A percentile compares a stretch with the other conserved stretches of the same genome.
These are phyloP conservation scores for Campaea margaritaria DNA, from an alignment of 2,888 invertebrate genomes.

Conservation along the genomic window DNA sequence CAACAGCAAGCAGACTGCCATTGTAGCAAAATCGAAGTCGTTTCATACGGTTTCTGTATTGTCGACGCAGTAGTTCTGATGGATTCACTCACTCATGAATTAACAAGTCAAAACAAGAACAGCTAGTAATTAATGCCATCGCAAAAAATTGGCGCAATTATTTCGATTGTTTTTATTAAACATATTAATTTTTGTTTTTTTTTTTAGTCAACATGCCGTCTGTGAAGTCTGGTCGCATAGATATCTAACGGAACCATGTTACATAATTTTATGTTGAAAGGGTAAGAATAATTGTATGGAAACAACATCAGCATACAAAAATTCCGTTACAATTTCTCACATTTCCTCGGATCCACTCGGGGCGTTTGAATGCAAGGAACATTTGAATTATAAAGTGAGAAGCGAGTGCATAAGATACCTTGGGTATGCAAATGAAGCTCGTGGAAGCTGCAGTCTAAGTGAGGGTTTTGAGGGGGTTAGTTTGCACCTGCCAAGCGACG, in stretches of 20 bases:
- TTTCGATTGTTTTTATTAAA: not conserved
- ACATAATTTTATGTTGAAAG: not conserved
- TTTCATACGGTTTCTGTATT: slow-evolving; percentile 24
- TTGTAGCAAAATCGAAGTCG: slow-evolving; percentile 25
- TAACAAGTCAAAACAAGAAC: slow-evolving; percentile 16
- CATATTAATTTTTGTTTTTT: not conserved
- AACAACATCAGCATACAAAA: slow-evolving; percentile 41
- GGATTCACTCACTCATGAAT: slow-evolving; percentile 17
- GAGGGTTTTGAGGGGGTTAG: slow-evolving; percentile 50
- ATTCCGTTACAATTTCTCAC: slow-evolving; percentile 83
- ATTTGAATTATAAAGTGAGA: slow-evolving; percentile 84
- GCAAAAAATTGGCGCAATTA: slow-evolving; percentile 7
- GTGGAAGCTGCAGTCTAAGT: slow-evolving; percentile 59
- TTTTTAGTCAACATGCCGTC: too few relatives aligned
- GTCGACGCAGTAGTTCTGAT: slow-evolving; percentile 15
- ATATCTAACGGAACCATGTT: too few relatives aligned
- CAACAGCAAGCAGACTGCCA: slow-evolving; percentile 14
- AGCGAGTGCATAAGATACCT: slow-evolving; percentile 79
- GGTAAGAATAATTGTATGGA: not conserved
- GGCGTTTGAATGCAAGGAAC: slow-evolving; percentile 62
- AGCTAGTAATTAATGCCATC: slow-evolving; percentile 2
- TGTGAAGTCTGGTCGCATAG: too few relatives aligned
- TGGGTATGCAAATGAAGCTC: slow-evolving; percentile 74
- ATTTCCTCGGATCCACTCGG: slow-evolving; percentile 69
- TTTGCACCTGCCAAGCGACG: slow-evolving; percentile 63